Evolutionary conservation across 1,140 invertebrate genomes (phyloP), one percentile per base, ranked within the genome.

Genomic region (Drosophila sulfurigaster): DNA sequence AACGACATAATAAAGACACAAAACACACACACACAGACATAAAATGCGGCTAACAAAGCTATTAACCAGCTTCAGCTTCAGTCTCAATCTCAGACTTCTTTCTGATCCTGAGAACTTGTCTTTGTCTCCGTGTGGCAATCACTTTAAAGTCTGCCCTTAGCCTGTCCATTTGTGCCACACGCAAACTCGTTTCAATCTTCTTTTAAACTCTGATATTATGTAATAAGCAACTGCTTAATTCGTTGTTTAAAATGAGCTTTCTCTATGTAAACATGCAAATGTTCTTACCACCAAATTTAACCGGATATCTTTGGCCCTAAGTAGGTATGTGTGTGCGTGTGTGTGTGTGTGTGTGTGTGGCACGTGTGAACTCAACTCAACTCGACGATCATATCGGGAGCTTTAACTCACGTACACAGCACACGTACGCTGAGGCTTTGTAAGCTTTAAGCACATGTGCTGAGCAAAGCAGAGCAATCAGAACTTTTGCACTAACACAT

Each of bases 1-100:
- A 68, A 63, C 67, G 68, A 70, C 68, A 70, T 70, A 70, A 70
- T 70, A 70, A 70, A 70, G 68, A 70, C 63, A 59, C 63, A 67
- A 62, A 68, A 56, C 28, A 68, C 54, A 52, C 54, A 56, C 28
- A 68, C 46, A 52, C 54, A 43, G 49, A 25, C 46, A 79, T 82
- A 82, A 82, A 82, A 64, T 10, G 6, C 35, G 10, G 35, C 80
- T 82, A 82, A 81, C 75, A 75, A 81, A 78, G 69, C 82, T 79
- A 86, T 86, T 86, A 86, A 62, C 75, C 76, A 72, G 64, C 66
- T 66, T 45, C 69, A 67, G 66, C 51, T 0, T 10, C 25, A n/a
- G 11, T 10, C 5, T 6, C 38, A 16, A 15, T 56, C 32, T 20
- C 48, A 11, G 51, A 30, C 5, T 32, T 1, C 20, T 43, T 28